Evolutionary conservation across 2,888 invertebrate genomes (phyloP).

Genomic region (Oscheius sp.): DNA sequence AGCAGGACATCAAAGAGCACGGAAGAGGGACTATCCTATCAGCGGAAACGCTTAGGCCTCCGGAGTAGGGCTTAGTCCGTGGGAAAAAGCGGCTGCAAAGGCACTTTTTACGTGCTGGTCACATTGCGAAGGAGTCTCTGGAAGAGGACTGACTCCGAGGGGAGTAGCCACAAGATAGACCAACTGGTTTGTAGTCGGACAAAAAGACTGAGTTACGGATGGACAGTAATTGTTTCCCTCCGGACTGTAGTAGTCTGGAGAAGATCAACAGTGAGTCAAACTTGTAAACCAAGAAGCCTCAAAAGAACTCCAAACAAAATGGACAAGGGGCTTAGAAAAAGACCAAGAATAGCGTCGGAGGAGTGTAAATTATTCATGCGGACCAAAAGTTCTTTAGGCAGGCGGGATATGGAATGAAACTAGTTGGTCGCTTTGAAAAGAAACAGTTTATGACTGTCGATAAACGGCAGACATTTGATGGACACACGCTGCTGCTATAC

Average conservation of each 20-base stretch:
- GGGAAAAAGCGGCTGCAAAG: background rate
- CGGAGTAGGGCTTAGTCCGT: conserved; percentile 17
- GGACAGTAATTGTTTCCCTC: background rate
- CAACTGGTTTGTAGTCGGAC: background rate
- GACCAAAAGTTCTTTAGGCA: no score
- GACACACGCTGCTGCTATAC: no score
- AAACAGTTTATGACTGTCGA: no score
- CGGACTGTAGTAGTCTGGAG: no score
- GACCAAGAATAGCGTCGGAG: no score
- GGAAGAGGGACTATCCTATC: conserved; percentile 1
- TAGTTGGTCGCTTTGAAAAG: no score
- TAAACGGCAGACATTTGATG: no score
- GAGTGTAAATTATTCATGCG: no score
- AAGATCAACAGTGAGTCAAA: background rate
- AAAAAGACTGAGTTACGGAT: conserved; percentile 4
- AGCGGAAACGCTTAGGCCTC: conserved; percentile 15
- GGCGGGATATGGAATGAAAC: no score
- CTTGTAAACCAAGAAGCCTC: background rate
- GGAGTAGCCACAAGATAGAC: background rate
- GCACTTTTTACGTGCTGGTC: background rate
- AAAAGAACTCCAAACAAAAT: background rate
- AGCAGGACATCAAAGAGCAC: background rate
- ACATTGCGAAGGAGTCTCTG: background rate
- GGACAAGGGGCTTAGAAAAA: no score
- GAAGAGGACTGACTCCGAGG: background rate